phyloP scores from a whole-genome alignment of 2,113 vertebrate species.

The Malaclemys terrapin region DNA sequence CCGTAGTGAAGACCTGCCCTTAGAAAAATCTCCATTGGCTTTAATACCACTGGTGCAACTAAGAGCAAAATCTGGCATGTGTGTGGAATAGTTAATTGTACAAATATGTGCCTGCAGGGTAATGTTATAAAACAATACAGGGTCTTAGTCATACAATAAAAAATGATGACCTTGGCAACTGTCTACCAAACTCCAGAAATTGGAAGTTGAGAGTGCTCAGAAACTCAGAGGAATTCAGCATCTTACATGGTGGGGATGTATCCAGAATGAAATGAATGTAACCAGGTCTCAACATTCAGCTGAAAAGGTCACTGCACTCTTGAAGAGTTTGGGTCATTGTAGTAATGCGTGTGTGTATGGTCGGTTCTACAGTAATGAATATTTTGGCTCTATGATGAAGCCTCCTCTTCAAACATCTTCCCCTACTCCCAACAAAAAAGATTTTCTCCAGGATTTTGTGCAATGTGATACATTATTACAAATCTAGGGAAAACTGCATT shows the following conservation, averaged over 20 bases:
- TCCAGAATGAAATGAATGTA: neutral
- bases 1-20: too few species aligned
- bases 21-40: neutral
- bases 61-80: neutral
- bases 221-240: neutral
- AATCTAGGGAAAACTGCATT: neutral
- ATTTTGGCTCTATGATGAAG: neutral
- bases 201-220: neutral
- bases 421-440: neutral
- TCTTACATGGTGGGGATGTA: fast-evolving
- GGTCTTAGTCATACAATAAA: neutral
- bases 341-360: neutral
- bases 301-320: fast-evolving
- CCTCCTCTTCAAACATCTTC: neutral
- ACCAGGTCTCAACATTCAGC: neutral
- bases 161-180: neutral
- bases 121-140: neutral
- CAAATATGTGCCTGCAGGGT: neutral
- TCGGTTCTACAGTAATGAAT: neutral
- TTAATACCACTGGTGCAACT: neutral
- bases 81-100: neutral
- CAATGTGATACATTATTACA: neutral
- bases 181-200: neutral
- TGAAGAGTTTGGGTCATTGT: neutral
- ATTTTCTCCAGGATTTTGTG: neutral